A percentile compares a stretch with the other conserved stretches of the same genome.
phyloP scores from a whole-genome alignment of 1,140 invertebrate genomes.

The Dufourea novaeangliae region DNA sequence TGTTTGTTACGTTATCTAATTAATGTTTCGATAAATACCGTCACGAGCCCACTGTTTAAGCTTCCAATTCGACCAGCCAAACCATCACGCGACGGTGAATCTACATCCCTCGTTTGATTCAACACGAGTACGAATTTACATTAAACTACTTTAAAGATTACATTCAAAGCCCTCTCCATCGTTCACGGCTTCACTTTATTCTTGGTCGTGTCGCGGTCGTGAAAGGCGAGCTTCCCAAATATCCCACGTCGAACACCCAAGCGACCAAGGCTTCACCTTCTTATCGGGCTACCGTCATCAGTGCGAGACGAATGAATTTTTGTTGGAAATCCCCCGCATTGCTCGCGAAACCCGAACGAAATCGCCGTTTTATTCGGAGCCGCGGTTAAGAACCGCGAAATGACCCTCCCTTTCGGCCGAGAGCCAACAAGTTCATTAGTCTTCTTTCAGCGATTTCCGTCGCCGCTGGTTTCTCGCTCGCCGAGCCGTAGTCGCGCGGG shows the following conservation, averaged over 20 bases:
- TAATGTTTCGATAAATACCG: not conserved
- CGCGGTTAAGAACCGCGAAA: constrained; percentile 40
- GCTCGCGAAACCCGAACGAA: not conserved
- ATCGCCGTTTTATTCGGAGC: constrained; percentile 36
- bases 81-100: not conserved
- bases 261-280: not conserved
- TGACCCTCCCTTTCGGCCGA: constrained; percentile 39
- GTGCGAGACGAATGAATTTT: not conserved
- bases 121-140: not conserved
- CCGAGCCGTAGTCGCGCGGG: constrained; percentile 8
- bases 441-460: constrained; percentile 43
- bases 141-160: not conserved
- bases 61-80: too few species aligned
- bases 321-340: not conserved
- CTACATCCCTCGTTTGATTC: not conserved
- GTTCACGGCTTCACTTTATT: not conserved
- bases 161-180: not conserved
- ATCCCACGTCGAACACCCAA: not conserved
- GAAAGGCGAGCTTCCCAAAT: not conserved
- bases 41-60: not conserved
- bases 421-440: constrained; percentile 51
- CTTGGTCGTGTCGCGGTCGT: not conserved
- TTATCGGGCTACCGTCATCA: not conserved
- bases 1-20: not conserved
- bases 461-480: constrained; percentile 25